A percentile compares a stretch with the other conserved stretches of the same genome.
Conservation (phyloP, 2,113 vertebrate genomes). For the Onychostoma macrolepis region DNA sequence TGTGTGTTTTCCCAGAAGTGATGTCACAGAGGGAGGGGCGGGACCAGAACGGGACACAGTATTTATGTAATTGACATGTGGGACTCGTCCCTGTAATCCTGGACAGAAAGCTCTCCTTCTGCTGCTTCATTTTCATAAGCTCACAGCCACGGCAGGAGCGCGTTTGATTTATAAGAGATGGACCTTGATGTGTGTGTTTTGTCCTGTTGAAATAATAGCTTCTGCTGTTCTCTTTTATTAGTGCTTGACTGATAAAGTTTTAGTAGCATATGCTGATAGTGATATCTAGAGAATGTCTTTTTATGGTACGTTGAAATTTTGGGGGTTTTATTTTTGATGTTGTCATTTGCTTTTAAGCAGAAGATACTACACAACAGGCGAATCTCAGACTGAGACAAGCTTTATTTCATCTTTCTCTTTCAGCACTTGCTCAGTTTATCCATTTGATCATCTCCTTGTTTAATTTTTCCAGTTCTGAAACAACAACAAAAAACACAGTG, state of each 20-base stretch:
- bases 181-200: neutral
- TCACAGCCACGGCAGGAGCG: neutral
- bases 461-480: neutral
- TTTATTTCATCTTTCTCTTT: neutral
- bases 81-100: constrained; percentile 53
- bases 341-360: neutral
- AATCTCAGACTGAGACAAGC: neutral
- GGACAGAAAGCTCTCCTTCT: constrained; percentile 12
- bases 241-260: neutral
- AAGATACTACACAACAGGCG: neutral
- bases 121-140: neutral
- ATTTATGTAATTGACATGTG: constrained; percentile 45
- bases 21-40: neutral
- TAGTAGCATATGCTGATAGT: neutral
- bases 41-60: neutral
- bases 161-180: neutral
- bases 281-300: neutral
- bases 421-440: neutral
- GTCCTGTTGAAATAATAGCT: neutral
- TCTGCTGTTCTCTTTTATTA: neutral
- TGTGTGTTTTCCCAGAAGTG: constrained; percentile 57
- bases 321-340: neutral
- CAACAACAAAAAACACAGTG: neutral
- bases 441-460: neutral
- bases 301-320: neutral